Percentiles rank a stretch among this genome's conserved stretches.
phyloP scores from a whole-genome alignment of 2,888 invertebrate genomes.

The Melieria omissa region DNA sequence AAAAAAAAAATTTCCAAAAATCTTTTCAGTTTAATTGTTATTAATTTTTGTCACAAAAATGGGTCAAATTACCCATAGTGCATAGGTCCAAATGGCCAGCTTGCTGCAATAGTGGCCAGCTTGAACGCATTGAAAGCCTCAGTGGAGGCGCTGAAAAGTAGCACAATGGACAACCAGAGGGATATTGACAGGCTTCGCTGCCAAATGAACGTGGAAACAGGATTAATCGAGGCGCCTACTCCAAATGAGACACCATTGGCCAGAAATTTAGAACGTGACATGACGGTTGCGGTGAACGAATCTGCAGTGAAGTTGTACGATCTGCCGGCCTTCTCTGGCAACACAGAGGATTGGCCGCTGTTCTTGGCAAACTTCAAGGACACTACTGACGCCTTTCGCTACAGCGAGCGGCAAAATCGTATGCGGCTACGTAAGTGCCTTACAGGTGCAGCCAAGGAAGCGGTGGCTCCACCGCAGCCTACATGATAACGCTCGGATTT shows the following conservation, averaged over 20 bases:
- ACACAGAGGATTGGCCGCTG: conserved; percentile 7
- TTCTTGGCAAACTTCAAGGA: conserved; percentile 4
- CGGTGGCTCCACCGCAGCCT: not conserved
- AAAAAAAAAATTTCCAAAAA: too few species aligned
- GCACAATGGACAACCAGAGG: not conserved
- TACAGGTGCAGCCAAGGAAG: conserved; percentile 12
- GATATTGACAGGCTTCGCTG: too few species aligned
- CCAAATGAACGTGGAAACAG: too few species aligned
- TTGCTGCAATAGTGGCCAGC: not conserved
- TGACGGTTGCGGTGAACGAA: not conserved
- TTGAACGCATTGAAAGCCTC: not conserved
- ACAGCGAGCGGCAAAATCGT: not conserved
- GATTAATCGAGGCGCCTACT: not conserved
- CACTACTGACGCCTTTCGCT: conserved; percentile 6
- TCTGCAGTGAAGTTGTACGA: not conserved
- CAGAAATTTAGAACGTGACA: too few species aligned
- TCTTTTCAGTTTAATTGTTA: too few species aligned
- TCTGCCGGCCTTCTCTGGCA: conserved; percentile 3
- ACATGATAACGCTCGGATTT: too few species aligned
- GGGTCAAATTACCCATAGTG: too few species aligned
- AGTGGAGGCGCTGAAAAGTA: conserved; percentile 2
- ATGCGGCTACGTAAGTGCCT: conserved; percentile 5
- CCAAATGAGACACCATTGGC: not conserved
- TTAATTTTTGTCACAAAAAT: too few species aligned
- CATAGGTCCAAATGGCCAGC: too few species aligned